phyloP scores from a whole-genome alignment of 2,113 vertebrate species.

The Ariopsis seemanni region DNA sequence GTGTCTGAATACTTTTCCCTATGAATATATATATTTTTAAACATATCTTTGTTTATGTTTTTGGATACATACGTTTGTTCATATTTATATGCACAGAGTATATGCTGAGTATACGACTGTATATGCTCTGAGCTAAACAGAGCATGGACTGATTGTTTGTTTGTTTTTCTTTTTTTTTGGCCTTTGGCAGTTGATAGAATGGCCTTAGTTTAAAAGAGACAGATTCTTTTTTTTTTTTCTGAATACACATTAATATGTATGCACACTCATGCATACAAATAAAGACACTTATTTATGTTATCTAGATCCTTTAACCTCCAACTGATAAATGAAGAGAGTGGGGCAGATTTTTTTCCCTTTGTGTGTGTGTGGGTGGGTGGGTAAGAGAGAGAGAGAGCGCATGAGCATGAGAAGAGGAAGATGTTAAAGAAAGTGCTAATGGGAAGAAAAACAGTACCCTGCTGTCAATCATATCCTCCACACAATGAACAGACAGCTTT shows the following conservation, averaged over 20 bases:
- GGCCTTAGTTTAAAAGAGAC: neutral
- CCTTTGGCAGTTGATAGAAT: neutral
- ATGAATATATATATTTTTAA: too few species aligned
- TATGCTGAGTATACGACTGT: neutral
- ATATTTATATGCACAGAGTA: too few species aligned
- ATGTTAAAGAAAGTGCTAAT: neutral
- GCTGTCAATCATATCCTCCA: constrained; percentile 41
- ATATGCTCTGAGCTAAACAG: neutral
- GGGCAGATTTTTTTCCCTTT: neutral
- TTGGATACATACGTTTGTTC: too few species aligned
- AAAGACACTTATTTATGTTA: neutral
- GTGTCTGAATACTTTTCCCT: too few species aligned
- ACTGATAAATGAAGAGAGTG: neutral
- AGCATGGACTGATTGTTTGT: neutral
- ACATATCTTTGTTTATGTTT: too few species aligned
- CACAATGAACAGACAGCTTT: constrained; percentile 24
- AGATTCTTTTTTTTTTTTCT: neutral
- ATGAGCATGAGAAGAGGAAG: neutral
- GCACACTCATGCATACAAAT: neutral
- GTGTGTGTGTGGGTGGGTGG: neutral
- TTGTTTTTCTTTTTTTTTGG: neutral
- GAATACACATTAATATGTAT: neutral
- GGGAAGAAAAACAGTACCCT: constrained; percentile 1
- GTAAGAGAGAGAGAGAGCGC: neutral
- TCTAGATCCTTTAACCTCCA: neutral